Base-by-base conservation (phyloP, 2,797 vertebrate genomes). In the Chanos chanos region DNA sequence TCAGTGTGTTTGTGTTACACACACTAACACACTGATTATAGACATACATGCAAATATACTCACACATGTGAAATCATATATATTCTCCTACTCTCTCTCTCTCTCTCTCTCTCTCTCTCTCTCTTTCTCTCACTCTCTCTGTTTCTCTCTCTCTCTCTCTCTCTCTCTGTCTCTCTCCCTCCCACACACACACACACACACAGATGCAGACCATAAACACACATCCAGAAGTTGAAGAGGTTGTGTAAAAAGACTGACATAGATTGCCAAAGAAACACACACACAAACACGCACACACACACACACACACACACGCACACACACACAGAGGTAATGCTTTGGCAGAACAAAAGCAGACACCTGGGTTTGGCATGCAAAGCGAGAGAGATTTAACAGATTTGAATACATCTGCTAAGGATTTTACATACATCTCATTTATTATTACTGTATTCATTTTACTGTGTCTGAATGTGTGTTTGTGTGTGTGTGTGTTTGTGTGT, bases 31-130 rank as follows among this genome's bases (percentile, higher is more conserved):
- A n/a, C 56, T 61, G 67, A 48, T 48, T 48, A 67, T 61, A 61
- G 31, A 55, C 19, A 6, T 34, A 15, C 34, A 37, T 13, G 13
- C 12, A n/a, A n/a, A n/a, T n/a, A 33, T 31, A 33, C 31, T 12
- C 31, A 12, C 31, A 34, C 31, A 6, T 30, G 1, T 2, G 12
- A 31, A 34, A 31, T 34, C 31, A 34, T n/a, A n/a, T 43, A 36
- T 61, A 47, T 61, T 41, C 36, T 61, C 18, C 51, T 9, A 21
- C 40, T 61, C 8, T 41, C 37, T 41, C 28, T n/a, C 28, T 33
- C 19, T 33, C 18, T 22, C 18, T 43, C 33, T 36, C 2, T 19
- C 18, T 3, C 10, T 9, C 16, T 60, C 10, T 12, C 16, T 39
- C 39, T 33, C 16, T 41, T 18, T 39, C 34, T 43, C 27, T 33